Evolutionary conservation across 2,888 invertebrate species (phyloP).

Genomic region (Phalera bucephala): DNA sequence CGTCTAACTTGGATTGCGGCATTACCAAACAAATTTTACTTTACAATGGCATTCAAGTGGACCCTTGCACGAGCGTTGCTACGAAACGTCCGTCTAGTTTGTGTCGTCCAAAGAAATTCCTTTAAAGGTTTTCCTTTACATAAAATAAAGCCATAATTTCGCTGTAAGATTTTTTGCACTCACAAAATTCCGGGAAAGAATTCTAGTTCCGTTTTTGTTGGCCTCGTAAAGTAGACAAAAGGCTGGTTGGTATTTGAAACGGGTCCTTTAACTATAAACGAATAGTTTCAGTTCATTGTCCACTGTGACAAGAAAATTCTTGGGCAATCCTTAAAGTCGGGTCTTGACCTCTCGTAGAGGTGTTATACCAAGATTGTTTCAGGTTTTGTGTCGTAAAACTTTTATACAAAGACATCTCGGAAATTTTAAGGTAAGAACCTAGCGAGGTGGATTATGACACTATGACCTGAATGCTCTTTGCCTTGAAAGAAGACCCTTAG

Average conservation of each 20-base stretch:
- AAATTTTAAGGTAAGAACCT: too few relatives aligned
- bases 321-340: not conserved
- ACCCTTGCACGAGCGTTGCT: not conserved
- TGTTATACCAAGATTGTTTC: not conserved
- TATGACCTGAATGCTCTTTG: too few relatives aligned
- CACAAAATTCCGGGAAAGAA: constrained; percentile 19
- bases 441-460: too few relatives aligned
- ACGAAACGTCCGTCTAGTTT: constrained; percentile 13
- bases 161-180: constrained; percentile 15
- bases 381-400: not conserved
- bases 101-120: constrained; percentile 12
- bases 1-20: too few relatives aligned
- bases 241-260: too few relatives aligned
- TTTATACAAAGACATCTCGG: too few relatives aligned
- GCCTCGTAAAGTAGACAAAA: constrained; percentile 18
- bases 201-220: constrained; percentile 24
- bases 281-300: not conserved
- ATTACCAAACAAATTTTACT: too few relatives aligned
- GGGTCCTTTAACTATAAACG: not conserved
- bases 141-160: constrained; percentile 10
- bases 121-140: constrained; percentile 12
- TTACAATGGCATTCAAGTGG: too few relatives aligned
- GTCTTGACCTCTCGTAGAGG: too few relatives aligned
- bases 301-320: not conserved
- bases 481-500: too few relatives aligned